A percentile compares a stretch with the other conserved stretches of the same genome.
phyloP scores from a whole-genome alignment of 2,797 vertebrate species.

The Heliangelus exortis region DNA sequence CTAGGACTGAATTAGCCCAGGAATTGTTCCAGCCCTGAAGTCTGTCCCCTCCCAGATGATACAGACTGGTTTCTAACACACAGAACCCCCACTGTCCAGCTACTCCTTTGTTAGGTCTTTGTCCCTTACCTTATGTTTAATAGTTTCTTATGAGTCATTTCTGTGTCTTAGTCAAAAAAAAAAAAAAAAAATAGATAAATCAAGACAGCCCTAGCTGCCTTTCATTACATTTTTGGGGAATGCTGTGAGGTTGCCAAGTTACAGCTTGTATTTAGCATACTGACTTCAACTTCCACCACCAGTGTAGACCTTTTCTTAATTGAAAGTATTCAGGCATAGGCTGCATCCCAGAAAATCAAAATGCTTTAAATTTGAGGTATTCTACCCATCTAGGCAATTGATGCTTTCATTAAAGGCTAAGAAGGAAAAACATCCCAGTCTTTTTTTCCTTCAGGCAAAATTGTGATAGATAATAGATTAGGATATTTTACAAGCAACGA shows the following conservation, averaged over 20 bases:
- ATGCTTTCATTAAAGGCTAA: neutral
- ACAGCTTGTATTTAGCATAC: neutral
- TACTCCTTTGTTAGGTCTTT: neutral
- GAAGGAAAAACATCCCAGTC: neutral
- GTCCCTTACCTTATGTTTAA: neutral
- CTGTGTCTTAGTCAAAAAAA: constrained; percentile 4
- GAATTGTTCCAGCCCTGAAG: neutral
- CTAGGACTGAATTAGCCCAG: neutral
- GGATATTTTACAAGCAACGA: neutral
- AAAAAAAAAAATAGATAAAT: constrained; percentile 26
- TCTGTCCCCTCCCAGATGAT: neutral
- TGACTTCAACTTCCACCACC: constrained; percentile 16
- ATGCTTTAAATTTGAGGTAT: neutral
- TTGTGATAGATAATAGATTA: neutral
- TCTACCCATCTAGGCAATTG: neutral
- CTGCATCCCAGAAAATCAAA: constrained; percentile 9
- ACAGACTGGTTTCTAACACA: neutral
- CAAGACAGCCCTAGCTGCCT: neutral
- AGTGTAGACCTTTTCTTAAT: constrained; percentile 49
- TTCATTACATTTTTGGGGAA: constrained; percentile 40
- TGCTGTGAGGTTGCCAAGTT: constrained; percentile 34
- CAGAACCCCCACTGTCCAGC: neutral
- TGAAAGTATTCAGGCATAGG: constrained; percentile 27
- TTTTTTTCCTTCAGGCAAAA: neutral
- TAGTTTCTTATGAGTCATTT: neutral